Evolutionary conservation across 1,140 invertebrate species (phyloP).

Genomic region (Drosophila bipectinata): DNA sequence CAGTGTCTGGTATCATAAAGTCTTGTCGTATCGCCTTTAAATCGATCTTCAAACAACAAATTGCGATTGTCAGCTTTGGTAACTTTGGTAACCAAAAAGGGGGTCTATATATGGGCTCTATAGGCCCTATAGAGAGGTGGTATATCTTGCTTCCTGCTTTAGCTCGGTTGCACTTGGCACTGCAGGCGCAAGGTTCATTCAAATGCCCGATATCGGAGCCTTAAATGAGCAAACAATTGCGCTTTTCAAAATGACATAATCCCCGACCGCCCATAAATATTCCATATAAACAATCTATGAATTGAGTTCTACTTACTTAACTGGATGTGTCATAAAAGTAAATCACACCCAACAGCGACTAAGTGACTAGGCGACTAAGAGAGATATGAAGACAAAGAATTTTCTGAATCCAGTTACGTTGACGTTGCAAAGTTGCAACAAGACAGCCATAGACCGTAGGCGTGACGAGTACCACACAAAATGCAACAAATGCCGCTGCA

Average conservation of each 20-base stretch:
- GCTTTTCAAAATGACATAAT: conserved; percentile 71
- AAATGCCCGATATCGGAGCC: conserved; percentile 48
- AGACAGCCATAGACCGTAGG: conserved; percentile 9
- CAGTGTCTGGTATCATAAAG: conserved; percentile 20
- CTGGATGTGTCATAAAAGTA: conserved; percentile 34
- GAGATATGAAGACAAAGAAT: neutral
- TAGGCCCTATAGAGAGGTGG: neutral
- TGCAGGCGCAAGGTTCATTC: conserved; percentile 19
- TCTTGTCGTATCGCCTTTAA: conserved; percentile 29
- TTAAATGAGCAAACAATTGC: conserved; percentile 62
- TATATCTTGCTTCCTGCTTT: conserved; percentile 30
- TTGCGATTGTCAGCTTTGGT: neutral
- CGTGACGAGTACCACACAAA: conserved; percentile 21
- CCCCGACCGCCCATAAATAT: conserved; percentile 59
- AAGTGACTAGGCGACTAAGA: too few species aligned
- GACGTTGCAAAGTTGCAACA: conserved; percentile 17
- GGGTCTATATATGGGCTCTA: neutral
- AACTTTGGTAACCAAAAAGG: neutral
- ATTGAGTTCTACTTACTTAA: conserved; percentile 20
- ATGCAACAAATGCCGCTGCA: neutral
- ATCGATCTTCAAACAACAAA: conserved; percentile 27
- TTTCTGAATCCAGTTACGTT: neutral
- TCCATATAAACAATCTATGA: conserved; percentile 28
- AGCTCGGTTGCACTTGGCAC: conserved; percentile 22
- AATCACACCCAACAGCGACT: conserved; percentile 3